These are phyloP conservation scores for Lerema accius DNA, from an alignment of 1,140 invertebrate species.

Conservation along the genomic window DNA sequence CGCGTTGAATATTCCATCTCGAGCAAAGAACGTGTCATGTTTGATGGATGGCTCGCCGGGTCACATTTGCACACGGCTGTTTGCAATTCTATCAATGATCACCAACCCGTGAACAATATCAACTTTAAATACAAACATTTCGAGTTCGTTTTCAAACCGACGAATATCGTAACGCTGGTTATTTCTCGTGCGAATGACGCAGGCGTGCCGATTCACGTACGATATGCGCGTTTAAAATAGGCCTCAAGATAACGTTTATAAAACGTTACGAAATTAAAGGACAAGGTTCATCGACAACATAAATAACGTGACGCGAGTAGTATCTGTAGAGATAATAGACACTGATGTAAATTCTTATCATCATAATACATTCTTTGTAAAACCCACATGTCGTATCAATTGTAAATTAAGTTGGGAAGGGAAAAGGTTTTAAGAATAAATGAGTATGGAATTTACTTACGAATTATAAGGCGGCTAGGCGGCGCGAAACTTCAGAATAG, in stretches of 20 bases:
- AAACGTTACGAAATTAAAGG: too few species aligned
- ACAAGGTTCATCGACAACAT: too few species aligned
- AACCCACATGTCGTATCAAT: too few species aligned
- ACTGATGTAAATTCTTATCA: too few species aligned
- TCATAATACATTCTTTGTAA: too few species aligned
- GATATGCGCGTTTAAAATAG: not conserved
- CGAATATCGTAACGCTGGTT: not conserved
- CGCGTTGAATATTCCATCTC: constrained; percentile 25
- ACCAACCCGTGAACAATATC: not conserved
- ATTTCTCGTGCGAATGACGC: constrained; percentile 19
- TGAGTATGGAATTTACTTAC: constrained; percentile 46
- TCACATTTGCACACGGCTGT: constrained; percentile 18
- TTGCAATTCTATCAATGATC: constrained; percentile 13
- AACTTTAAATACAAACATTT: not conserved
- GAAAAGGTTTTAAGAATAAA: too few species aligned
- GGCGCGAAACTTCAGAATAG: constrained; percentile 42
- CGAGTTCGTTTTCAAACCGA: constrained; percentile 5
- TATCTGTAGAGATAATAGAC: too few species aligned
- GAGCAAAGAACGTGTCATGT: constrained; percentile 24
- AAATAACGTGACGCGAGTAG: too few species aligned
- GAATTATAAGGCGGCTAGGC: constrained; percentile 53
- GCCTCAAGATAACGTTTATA: too few species aligned
- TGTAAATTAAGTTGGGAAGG: too few species aligned
- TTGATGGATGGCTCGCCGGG: constrained; percentile 19
- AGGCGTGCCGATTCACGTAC: constrained; percentile 1